phyloP scores from a whole-genome alignment of 1,140 invertebrate genomes.

The Camponotus floridanus region DNA sequence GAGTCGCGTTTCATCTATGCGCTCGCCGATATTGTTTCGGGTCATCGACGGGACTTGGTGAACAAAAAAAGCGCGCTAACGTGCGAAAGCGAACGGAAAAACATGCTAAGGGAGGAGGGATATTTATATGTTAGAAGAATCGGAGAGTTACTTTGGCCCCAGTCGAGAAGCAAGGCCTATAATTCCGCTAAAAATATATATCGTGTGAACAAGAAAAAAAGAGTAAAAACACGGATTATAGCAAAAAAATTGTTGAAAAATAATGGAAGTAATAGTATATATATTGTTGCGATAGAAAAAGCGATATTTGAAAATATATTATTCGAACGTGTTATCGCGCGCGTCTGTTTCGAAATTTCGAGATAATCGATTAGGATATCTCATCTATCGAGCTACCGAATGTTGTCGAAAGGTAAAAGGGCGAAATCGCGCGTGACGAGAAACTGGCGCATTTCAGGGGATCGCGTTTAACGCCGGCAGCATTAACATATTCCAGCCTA shows the following conservation, averaged over 20 bases:
- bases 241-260: no score
- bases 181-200: not conserved
- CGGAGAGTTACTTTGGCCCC: not conserved
- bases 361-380: slow-evolving; percentile 9
- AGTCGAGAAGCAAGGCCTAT: not conserved
- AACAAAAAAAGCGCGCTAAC: slow-evolving; percentile 5
- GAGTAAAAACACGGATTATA: not conserved
- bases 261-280: no score
- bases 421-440: slow-evolving; percentile 71
- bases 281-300: not conserved
- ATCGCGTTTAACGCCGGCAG: slow-evolving; percentile 66
- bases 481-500: slow-evolving; percentile 79
- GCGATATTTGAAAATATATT: not conserved
- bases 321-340: slow-evolving; percentile 17
- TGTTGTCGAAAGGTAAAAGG: slow-evolving; percentile 61
- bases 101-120: not conserved
- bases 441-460: slow-evolving; percentile 64
- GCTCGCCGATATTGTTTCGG: slow-evolving; percentile 53
- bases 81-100: slow-evolving; percentile 35
- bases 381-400: slow-evolving; percentile 53
- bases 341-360: not conserved
- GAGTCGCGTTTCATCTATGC: slow-evolving; percentile 56
- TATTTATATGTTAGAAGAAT: slow-evolving; percentile 19
- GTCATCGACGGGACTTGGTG: slow-evolving; percentile 52
- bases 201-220: not conserved